These are phyloP conservation scores for Tetropium fuscum DNA, from an alignment of 2,888 invertebrate species.

Conservation along the genomic window DNA sequence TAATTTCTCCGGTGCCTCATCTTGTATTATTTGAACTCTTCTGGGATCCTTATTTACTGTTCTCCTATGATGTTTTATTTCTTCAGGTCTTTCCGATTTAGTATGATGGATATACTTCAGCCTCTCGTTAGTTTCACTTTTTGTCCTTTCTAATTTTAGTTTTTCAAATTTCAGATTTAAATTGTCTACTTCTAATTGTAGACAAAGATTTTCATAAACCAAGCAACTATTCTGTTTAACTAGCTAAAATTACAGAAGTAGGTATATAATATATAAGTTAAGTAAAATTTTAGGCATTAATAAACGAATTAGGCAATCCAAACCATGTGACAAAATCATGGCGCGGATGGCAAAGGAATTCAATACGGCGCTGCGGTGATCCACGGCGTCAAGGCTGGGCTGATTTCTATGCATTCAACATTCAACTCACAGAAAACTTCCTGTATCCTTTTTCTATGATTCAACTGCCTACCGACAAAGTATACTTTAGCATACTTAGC, in stretches of 20 bases:
- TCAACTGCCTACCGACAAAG: no score
- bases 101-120: constrained; percentile 49
- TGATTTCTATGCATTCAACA: no score
- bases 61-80: constrained; percentile 21
- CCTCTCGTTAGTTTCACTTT: constrained; percentile 56
- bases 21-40: constrained; percentile 43
- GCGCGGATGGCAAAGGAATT: no score
- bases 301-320: no score
- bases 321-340: no score
- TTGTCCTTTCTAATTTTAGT: constrained; percentile 42
- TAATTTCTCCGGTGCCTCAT: constrained; percentile 47
- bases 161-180: constrained; percentile 50
- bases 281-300: no score
- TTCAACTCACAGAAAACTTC: no score
- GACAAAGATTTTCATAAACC: constrained; percentile 62
- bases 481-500: no score
- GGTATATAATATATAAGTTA: not conserved
- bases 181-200: constrained; percentile 61
- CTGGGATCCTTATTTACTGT: constrained; percentile 35
- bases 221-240: constrained; percentile 62
- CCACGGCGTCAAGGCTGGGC: no score
- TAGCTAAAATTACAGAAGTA: constrained; percentile 50
- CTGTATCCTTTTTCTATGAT: no score
- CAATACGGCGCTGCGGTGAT: no score
- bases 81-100: not conserved